Conservation (phyloP, 2,113 vertebrate genomes). For the Echinops telfairi region DNA sequence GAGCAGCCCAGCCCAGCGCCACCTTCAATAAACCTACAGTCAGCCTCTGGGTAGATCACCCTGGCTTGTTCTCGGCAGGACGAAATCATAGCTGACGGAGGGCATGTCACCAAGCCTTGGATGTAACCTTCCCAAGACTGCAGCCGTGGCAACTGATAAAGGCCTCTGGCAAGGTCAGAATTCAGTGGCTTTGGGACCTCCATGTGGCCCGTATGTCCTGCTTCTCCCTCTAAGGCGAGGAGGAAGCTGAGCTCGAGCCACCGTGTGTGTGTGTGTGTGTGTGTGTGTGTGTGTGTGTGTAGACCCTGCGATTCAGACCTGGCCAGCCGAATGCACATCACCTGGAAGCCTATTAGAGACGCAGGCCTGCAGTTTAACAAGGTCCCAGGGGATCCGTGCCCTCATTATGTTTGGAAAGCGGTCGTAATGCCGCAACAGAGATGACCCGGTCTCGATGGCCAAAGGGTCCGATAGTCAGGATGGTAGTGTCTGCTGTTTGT, state of each 20-base stretch:
- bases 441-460: not conserved
- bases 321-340: rapidly evolving
- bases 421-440: not conserved
- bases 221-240: not conserved
- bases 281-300: too few relatives aligned
- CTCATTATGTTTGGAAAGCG: not conserved
- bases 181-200: not conserved
- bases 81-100: not conserved
- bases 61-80: not conserved
- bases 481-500: not conserved
- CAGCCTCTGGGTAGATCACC: not conserved
- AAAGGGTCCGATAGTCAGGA: not conserved
- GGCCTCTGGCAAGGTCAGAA: not conserved
- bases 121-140: not conserved
- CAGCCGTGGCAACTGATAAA: not conserved
- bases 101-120: not conserved
- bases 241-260: not conserved
- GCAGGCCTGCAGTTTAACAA: not conserved
- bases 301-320: not conserved
- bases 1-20: not conserved
- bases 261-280: too few relatives aligned
- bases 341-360: not conserved
- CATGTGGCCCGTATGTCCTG: too few relatives aligned
- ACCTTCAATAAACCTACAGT: not conserved
- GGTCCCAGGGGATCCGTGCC: not conserved